Base-by-base conservation (phyloP, 2,113 vertebrate species). In the Carassius carassius region DNA sequence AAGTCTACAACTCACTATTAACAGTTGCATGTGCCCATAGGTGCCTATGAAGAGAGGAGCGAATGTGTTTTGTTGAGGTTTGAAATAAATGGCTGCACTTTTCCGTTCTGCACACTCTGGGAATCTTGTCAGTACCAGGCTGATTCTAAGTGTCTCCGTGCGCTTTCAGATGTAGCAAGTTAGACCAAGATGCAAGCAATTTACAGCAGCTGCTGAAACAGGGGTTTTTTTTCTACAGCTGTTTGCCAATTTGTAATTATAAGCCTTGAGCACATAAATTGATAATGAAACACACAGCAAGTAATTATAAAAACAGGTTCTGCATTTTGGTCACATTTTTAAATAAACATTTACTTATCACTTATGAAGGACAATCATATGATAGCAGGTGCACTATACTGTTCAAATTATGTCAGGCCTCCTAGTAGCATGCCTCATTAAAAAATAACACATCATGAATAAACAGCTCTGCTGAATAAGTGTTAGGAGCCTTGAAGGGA, bases 281-380 rank as follows among this genome's bases (percentile, higher is more conserved):
- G 12, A 25, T 47, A 5, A 17, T 79, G 3, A 29, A 76, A 29
- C 6, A 79, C 37, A 72, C 62, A 6, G 37, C 1, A 3, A 62
- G 11, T 65, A 25, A 67, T 67, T 12, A 81, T 81, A 9, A 51
- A 67, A 81, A 62, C 16, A 44, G 19, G 35, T n/a, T 75, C 44
- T 79, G 56, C 13, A 17, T 79, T 79, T 79, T 35, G 35, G 35
- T 79, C 77, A 79, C 54, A 32, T 78, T 37, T 21, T 37, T 78
- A 35, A 63, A 49, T 44, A 29, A 81, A 65, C 10, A 12, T n/a
- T 67, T n/a, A 14, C 5, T 19, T 65, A n/a, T 17, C 37, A 25
- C 29, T 60, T 60, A 78, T 17, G 56, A 78, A 62, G 77, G 54
- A 41, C 19, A 76, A 23, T 7, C 13, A 62, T 41, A n/a, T 62